Evolutionary conservation across 1,140 invertebrate species (phyloP).

Genomic region (Atta texana): DNA sequence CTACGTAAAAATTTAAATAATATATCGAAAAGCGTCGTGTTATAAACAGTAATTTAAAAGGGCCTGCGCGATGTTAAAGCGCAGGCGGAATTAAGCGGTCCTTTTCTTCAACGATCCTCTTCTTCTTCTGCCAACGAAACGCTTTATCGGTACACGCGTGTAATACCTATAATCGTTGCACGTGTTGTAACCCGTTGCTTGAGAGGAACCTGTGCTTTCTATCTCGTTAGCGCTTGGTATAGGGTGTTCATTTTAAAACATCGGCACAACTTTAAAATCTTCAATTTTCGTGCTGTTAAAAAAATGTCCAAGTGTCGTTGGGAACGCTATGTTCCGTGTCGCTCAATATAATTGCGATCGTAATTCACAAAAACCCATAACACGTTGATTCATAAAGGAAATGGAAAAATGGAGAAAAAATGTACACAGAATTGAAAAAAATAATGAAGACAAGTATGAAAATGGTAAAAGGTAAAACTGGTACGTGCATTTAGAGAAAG

Average conservation of each 20-base stretch:
- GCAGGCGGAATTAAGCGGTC: slow-evolving; percentile 50
- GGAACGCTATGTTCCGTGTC: not conserved
- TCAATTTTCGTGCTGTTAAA: not conserved
- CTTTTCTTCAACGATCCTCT: not conserved
- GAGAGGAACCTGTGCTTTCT: slow-evolving; percentile 43
- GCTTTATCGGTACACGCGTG: slow-evolving; percentile 47
- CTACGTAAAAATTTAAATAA: slow-evolving; percentile 39
- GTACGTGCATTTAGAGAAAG: slow-evolving; percentile 36
- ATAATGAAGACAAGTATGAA: slow-evolving; percentile 5
- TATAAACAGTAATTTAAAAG: slow-evolving; percentile 8
- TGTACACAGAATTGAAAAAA: not conserved
- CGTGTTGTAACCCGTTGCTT: slow-evolving; percentile 42
- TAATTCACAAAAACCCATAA: not conserved
- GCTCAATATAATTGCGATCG: not conserved
- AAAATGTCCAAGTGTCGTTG: not conserved
- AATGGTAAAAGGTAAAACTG: not conserved
- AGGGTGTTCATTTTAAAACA: slow-evolving; percentile 14
- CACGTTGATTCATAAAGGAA: not conserved
- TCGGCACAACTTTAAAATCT: slow-evolving; percentile 6
- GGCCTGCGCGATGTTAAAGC: slow-evolving; percentile 10
- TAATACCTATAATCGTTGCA: slow-evolving; percentile 64
- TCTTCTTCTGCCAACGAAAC: slow-evolving; percentile 33
- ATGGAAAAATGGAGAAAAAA: not conserved
- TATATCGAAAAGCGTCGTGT: not conserved
- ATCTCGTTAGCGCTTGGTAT: slow-evolving; percentile 46